Conservation (phyloP, 2,113 vertebrate genomes). For the Daphoenositta chrysoptera region DNA sequence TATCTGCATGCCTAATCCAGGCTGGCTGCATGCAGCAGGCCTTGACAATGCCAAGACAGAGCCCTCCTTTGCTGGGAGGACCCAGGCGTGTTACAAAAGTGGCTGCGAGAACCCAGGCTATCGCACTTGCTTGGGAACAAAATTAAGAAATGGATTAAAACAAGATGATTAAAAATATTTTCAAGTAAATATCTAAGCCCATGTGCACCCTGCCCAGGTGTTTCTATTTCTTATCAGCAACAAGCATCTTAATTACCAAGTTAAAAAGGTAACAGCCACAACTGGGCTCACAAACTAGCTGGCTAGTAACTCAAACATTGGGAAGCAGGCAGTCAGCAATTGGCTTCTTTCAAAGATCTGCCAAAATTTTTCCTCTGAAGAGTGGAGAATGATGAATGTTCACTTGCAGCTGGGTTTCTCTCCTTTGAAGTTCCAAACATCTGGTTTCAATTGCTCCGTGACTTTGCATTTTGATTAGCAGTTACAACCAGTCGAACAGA, state of each 20-base stretch:
- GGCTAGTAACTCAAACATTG: conserved; percentile 13
- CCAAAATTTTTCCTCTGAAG: conserved; percentile 52
- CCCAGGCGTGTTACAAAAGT: too few relatives aligned
- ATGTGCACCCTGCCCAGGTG: not conserved
- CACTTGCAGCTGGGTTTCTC: conserved; percentile 60
- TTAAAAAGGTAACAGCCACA: not conserved
- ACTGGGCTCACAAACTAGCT: not conserved
- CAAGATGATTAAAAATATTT: not conserved
- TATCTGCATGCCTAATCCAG: conserved; percentile 18
- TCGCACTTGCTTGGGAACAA: not conserved
- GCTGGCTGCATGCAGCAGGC: not conserved
- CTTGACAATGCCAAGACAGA: not conserved
- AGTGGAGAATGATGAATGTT: conserved; percentile 55
- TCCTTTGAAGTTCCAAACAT: conserved; percentile 79
- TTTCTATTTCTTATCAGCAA: not conserved
- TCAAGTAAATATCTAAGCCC: not conserved
- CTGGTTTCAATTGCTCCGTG: conserved; percentile 76
- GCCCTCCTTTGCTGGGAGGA: not conserved
- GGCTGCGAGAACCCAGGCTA: not conserved
- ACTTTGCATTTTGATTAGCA: conserved; percentile 67
- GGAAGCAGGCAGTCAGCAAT: conserved; percentile 43
- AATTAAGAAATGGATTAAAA: not conserved
- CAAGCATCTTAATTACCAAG: not conserved
- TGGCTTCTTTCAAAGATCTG: conserved; percentile 71
- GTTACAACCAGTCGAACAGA: conserved; percentile 61